Base-by-base conservation (phyloP, 1,140 invertebrate species). In the Microplitis demolitor region DNA sequence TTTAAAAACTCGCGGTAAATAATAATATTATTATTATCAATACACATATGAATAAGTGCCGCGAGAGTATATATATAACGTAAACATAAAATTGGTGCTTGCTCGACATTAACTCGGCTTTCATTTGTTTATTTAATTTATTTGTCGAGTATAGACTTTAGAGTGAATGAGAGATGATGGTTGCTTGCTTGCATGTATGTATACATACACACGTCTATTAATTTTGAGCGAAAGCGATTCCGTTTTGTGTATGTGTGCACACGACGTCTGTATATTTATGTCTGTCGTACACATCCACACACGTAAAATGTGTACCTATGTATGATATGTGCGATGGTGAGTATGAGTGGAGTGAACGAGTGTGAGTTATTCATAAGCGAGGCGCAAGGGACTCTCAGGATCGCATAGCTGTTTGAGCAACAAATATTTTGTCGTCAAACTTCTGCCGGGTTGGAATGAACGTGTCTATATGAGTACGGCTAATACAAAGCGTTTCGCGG, bases 341-440 rank as follows among this genome's bases (percentile, higher is more conserved):
- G 39, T 11, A 11, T 45, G 39, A 45, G 13, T 9, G 14, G 5
- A 64, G 5, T 39, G 62, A 64, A 34, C 37, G 62, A 64, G 62
- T 64, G 62, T 64, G 62, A 14, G 34, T 14, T 37, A 35, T 34
- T 64, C 62, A 37, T 45, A 45, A 39, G 62, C 37, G 61, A 63
- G 73, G 76, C 74, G 75, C 69, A 78, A 78, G 78, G 77, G 79
- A 83, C 83, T 85, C 82, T 79, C 79, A 82, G 84, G 80, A 82
- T 82, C 80, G 37, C 82, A 80, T 74, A 79, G 80, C 79, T 87
- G 85, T 87, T 87, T 87, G 86, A 87, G 84, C 83, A 84, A 87
- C 85, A 87, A 87, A 87, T 87, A 87, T 87, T 87, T 87, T 87
- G 85, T 87, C 85, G 80, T 86, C 84, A 87, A 87, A 87, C 86